Evolutionary conservation across 2,797 vertebrate genomes (phyloP).

Genomic region (Gymnocypris eckloni): DNA sequence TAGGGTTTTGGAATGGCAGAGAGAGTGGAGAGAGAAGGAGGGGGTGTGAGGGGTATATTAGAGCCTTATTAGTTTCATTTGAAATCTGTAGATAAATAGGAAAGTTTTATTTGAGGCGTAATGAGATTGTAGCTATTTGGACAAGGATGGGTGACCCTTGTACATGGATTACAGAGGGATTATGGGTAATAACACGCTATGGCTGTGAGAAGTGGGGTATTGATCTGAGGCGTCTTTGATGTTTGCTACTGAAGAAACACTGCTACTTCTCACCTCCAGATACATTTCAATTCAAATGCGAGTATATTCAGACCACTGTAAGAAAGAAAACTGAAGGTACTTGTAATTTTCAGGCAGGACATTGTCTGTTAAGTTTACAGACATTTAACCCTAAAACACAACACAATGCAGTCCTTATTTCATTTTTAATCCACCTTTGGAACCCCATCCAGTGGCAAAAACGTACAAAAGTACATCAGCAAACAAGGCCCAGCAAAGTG

Average conservation of each 20-base stretch:
- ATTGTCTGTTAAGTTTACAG: neutral
- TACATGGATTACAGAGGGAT: slow-evolving; percentile 91
- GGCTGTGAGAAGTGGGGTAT: slow-evolving; percentile 45
- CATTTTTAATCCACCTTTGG: neutral
- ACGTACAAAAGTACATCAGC: slow-evolving; percentile 51
- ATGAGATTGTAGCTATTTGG: slow-evolving; percentile 73
- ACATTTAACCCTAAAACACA: neutral
- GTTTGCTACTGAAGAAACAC: slow-evolving; percentile 8
- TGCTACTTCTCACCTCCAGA: slow-evolving; percentile 8
- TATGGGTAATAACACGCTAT: slow-evolving; percentile 83
- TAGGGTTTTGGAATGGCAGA: slow-evolving; percentile 67
- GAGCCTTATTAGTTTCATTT: slow-evolving; percentile 96
- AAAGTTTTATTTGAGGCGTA: slow-evolving; percentile 71
- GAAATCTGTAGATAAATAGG: slow-evolving; percentile 93
- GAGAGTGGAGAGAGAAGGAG: slow-evolving; percentile 38
- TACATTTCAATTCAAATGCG: neutral
- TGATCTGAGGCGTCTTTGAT: slow-evolving; percentile 54
- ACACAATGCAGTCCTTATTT: neutral
- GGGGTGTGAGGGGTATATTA: slow-evolving; percentile 60
- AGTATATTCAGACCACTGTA: neutral
- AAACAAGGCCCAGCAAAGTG: slow-evolving; percentile 69
- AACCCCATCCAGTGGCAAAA: slow-evolving; percentile 53
- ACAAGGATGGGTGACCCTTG: slow-evolving; percentile 85
- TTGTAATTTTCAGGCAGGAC: neutral
- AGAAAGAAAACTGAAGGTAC: neutral